Base-by-base conservation (phyloP, 2,797 vertebrate species). In the Danio choprae region DNA sequence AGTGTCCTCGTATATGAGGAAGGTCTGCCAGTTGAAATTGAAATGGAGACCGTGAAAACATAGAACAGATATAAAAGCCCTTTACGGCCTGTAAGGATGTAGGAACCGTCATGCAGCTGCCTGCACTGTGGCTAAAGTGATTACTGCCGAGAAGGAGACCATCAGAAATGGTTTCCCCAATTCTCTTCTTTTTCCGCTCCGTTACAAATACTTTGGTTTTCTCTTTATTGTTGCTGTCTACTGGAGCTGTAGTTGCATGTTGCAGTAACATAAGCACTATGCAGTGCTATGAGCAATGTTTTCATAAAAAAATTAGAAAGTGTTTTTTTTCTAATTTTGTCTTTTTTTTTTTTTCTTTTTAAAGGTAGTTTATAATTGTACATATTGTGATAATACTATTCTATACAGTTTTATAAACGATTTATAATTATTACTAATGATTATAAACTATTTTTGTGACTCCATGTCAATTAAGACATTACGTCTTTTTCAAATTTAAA, bases 71-170 rank as follows among this genome's bases (percentile, higher is more conserved):
- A 68, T 59, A 70, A 75, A 84, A 63, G 65, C 36, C 16, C 60
- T 77, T 68, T 53, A 62, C 51, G 38, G 63, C 9, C 40, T 69
- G 88, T 80, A 86, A 81, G 84, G 79, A 84, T 85, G 89, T 86
- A 90, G 50, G n/a, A 83, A 51, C 88, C 70, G 81, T 87, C 84
- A 40, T 70, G 81, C 82, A 86, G 48, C 83, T 90, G 85, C 87
- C 85, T 73, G 83, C 86, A 86, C 89, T 89, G 81, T 83, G 84
- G 88, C 88, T 88, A 88, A 90, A 90, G 88, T 88, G 87, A 92
- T 93, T 89, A 88, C 86, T 85, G 76, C 82, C 81, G 80, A 83
- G 82, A 81, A 81, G 85, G 82, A 87, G 84, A 84, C 77, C 67
- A 75, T 62, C 15, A 75, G 44, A 70, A 50, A 36, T 71, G 46